Base-by-base conservation (phyloP, 1,140 invertebrate genomes). In the Halesus radiatus region DNA sequence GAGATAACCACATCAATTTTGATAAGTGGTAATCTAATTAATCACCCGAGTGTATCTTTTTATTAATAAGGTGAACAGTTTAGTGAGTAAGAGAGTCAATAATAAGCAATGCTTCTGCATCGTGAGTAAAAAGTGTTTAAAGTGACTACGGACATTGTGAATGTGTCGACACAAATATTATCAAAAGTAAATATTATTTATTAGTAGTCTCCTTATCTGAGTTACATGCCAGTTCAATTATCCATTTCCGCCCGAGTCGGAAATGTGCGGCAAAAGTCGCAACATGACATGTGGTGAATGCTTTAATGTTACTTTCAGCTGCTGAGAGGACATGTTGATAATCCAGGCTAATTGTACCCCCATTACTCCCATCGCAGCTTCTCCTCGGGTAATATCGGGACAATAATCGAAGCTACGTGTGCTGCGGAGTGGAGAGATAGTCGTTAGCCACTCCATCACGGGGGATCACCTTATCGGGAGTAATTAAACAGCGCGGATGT, bases 401-500 rank as follows among this genome's bases (percentile, higher is more conserved):
- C 32, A 8, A 45, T 13, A 45, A 13, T 45, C 8, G 10, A 13
- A 13, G 37, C 37, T 45, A 13, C 10, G 37, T 45, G 37, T 45
- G 37, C 37, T 13, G 37, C 13, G 8, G 37, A 45, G 37, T 45
- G 37, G 37, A 72, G 45, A 72, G 68, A 23, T 72, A 72, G 54
- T 72, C 37, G 45, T 22, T 45, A 10, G 54, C 23, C 23, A 29
- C 68, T 79, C 70, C 78, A 79, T 79, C 78, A 79, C n/a, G 4
- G 53, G 23, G 78, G 78, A 79, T 79, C 68, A 75, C 37, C 78
- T 79, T 79, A 79, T 79, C 78, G 3, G 70, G 32, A 56, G 45
- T 64, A 74, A 79, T 79, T 79, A 79, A 74, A 75, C 53, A 7
- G 54, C 45, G 70, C 78, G 78, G 78, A 74, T 79, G 70, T 79